Base-by-base conservation (phyloP, 2,888 invertebrate species). In the Mimas tiliae region DNA sequence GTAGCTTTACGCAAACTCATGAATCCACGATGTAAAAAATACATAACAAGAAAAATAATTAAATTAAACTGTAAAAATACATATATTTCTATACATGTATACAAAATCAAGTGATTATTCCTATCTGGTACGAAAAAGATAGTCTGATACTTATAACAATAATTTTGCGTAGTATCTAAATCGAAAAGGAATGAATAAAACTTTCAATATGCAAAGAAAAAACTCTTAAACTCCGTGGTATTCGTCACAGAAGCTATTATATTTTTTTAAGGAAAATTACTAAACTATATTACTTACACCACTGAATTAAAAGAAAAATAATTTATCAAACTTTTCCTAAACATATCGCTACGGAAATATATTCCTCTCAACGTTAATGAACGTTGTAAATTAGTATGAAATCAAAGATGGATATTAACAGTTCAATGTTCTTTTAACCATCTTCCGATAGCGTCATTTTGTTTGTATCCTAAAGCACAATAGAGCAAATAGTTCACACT, bases 181-280 rank as follows among this genome's bases (percentile, higher is more conserved):
- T 83, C 84, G 83, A 84, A 80, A 86, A 91, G 91, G 91, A 92
- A 92, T 91, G 91, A 87, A 89, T 86, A 85, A 72, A 73, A 72
- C 68, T 70, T 62, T 52, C 27, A 52, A 62, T 42, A 45, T 65
- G 55, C 19, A 58, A 65, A 38, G 47, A 33, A 47, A 55, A 65
- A 33, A 58, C 21, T 45, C 33, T 65, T 42, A 48, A 58, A 42
- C 58, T 58, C 53, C 58, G 48, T 58, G 34, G 58, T 14, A n/a
- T 34, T 47, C 34, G 48, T 65, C 68, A 65, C 64, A 55, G 63
- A 68, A 66, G 48, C 47, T 65, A 68, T 67, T 67, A 62, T 62
- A 67, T 34, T 65, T 34, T 65, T 53, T 63, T 50, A 66, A 65
- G 63, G 55, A 65, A 65, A 55, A 64, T 48, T 27, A 58, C n/a